These are phyloP conservation scores for Acanthoscelides obtectus DNA, from an alignment of 2,888 invertebrate genomes.

Conservation along the genomic window DNA sequence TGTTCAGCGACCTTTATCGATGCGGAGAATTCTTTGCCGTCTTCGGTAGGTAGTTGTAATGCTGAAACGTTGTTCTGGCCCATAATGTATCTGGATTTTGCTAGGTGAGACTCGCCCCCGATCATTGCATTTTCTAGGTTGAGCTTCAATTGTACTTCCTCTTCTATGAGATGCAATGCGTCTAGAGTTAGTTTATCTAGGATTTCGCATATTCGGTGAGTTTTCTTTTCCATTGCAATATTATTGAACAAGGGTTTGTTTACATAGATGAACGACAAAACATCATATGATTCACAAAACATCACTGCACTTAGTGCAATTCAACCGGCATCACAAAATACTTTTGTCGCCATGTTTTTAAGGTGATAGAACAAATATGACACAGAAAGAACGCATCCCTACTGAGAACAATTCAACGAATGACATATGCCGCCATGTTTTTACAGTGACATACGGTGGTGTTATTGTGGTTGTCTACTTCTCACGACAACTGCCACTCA, in stretches of 20 bases:
- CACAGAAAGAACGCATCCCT: no score
- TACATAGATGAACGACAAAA: no score
- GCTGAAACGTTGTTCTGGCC: conserved; percentile 69
- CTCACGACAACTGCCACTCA: no score
- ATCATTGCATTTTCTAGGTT: conserved; percentile 65
- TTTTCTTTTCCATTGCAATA: conserved; percentile 22
- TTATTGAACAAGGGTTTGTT: not conserved
- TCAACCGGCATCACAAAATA: no score
- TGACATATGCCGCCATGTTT: no score
- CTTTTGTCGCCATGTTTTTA: no score
- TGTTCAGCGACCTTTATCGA: conserved; percentile 39
- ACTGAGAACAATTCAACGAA: no score
- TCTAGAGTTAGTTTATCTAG: conserved; percentile 67
- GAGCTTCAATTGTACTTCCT: conserved; percentile 63
- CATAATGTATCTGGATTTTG: conserved; percentile 74
- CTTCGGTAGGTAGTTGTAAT: conserved; percentile 66
- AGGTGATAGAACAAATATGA: no score
- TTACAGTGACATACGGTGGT: no score
- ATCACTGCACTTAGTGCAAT: no score
- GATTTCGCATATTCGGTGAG: conserved; percentile 52
- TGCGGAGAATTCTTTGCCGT: conserved; percentile 51
- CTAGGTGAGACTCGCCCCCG: conserved; percentile 68
- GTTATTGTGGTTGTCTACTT: no score
- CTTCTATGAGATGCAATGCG: conserved; percentile 68
- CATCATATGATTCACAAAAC: no score